phyloP scores from a whole-genome alignment of 2,797 vertebrate species.

The Cebuella pygmaea region DNA sequence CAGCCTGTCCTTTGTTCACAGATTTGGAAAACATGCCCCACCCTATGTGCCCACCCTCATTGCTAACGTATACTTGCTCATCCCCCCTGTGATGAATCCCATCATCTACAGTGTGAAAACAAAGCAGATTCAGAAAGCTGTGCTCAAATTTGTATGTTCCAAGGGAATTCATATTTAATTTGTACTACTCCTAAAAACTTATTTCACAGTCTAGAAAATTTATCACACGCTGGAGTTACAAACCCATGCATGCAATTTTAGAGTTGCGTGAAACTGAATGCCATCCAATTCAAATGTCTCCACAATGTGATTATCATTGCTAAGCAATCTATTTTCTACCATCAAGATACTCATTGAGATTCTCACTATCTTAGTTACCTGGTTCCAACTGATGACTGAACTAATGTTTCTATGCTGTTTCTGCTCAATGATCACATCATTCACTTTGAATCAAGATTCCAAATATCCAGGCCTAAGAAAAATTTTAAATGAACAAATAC shows the following conservation, averaged over 20 bases:
- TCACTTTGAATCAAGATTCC: conserved; percentile 35
- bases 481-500: background rate
- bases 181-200: background rate
- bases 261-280: background rate
- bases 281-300: background rate
- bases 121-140: conserved; percentile 69
- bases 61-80: conserved; percentile 53
- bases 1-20: conserved; percentile 70
- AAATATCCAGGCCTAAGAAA: background rate
- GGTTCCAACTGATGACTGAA: background rate
- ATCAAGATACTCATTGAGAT: background rate
- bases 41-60: conserved; percentile 54
- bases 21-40: conserved; percentile 42
- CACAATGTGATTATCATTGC: background rate
- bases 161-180: background rate
- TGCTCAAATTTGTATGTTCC: conserved; percentile 30
- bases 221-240: background rate
- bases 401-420: background rate
- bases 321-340: background rate
- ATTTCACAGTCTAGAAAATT: background rate
- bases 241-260: background rate
- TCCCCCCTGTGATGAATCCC: conserved; percentile 67
- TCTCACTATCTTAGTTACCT: background rate
- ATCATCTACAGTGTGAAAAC: conserved; percentile 73
- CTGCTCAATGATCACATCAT: background rate